Base-by-base conservation (phyloP, 2,888 invertebrate genomes). In the Campopleginae sp. region DNA sequence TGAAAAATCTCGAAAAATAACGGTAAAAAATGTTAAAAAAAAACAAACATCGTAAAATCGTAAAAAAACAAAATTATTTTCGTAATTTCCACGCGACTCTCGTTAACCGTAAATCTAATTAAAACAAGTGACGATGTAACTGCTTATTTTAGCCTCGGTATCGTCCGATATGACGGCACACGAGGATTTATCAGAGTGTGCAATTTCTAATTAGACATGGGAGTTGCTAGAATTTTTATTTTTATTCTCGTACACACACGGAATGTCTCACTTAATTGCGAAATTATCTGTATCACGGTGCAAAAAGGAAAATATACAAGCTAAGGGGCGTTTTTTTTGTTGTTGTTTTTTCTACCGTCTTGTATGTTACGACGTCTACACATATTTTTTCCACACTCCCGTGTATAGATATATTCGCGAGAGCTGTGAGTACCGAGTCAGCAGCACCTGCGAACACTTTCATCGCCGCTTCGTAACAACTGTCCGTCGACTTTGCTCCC, bases 381-480 rank as follows among this genome's bases (percentile, higher is more conserved):
- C 27, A 46, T 54, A 70, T 33, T 31, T 31, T 38, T n/a, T 51
- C 33, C 66, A 77, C n/a, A 23, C 14, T 10, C 66, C 17, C 7
- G 27, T 54, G 42, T 66, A 33, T 6, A 38, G 17, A 51, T 31
- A 42, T 23, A 44, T 44, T 66, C 27, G 51, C 44, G 48, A 63
- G 68, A 77, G 81, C 63, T 63, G 51, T 14, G 61, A 74, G 80
- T 74, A 63, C 81, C 19, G 66, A 85, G 85, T 75, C 31, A 68
- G 63, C 85, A 68, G 72, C 84, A 80, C 81, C 85, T 85, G 74
- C 78, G 78, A 82, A 75, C 75, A 78, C 58, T 81, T 78, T 74
- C 48, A 81, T 84, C 84, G 70, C 74, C 81, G 78, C 84, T 79
- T 85, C 85, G 81, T 61, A 82, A 85, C 85, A 85, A 82, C 81